A percentile compares a stretch with the other conserved stretches of the same genome.
phyloP scores from a whole-genome alignment of 1,140 invertebrate genomes.

The Drosophila guanche region DNA sequence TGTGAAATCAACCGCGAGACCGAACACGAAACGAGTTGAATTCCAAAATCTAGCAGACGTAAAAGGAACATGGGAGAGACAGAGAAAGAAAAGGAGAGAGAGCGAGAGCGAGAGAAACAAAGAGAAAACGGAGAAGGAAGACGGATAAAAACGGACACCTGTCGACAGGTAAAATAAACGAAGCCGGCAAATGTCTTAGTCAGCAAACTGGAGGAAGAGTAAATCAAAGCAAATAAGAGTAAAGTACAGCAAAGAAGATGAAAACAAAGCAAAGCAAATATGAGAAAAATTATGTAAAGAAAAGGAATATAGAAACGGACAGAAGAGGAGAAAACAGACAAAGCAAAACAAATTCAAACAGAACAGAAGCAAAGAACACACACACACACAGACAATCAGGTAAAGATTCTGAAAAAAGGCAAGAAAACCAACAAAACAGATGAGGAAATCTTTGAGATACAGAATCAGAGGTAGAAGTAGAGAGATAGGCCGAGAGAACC shows the following conservation, averaged over 20 bases:
- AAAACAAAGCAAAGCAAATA: constrained; percentile 20
- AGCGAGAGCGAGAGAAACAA: constrained; percentile 14
- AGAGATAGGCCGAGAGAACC: constrained; percentile 1
- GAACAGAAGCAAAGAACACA: constrained; percentile 28
- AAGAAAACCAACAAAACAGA: constrained; percentile 39
- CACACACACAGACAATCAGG: constrained; percentile 11
- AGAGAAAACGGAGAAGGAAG: constrained; percentile 5
- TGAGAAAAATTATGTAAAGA: not conserved
- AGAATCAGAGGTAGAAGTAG: constrained; percentile 20
- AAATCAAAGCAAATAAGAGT: constrained; percentile 32
- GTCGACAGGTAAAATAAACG: constrained; percentile 57
- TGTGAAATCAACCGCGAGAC: constrained; percentile 5
- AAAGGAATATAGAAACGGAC: constrained; percentile 3
- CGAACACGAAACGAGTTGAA: constrained; percentile 40
- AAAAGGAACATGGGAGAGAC: constrained; percentile 7
- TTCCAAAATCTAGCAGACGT: constrained; percentile 44
- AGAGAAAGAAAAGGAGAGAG: constrained; percentile 2
- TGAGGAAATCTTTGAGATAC: constrained; percentile 19
- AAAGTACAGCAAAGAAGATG: constrained; percentile 7
- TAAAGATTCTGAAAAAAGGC: constrained; percentile 30
- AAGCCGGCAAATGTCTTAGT: constrained; percentile 57
- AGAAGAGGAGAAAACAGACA: not conserved
- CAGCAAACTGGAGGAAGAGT: constrained; percentile 27
- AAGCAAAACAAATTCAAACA: constrained; percentile 11
- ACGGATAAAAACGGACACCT: constrained; percentile 37